These are phyloP conservation scores for Lycia hirtaria DNA, from an alignment of 2,888 invertebrate species.

Conservation along the genomic window DNA sequence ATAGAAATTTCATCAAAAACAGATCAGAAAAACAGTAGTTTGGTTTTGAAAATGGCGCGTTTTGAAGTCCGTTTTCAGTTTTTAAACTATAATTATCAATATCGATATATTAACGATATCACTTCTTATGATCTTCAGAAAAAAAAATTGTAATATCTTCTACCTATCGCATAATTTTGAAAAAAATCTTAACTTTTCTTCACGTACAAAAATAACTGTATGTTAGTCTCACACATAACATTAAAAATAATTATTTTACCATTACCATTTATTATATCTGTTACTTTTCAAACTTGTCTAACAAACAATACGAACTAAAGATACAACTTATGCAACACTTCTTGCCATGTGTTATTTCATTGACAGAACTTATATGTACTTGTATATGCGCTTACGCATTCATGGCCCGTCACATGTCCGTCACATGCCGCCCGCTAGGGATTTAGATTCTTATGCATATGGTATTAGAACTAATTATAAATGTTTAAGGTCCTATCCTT, in stretches of 20 bases:
- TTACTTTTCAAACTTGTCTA: neutral
- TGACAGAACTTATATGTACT: slow-evolving; percentile 32
- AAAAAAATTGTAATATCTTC: too few relatives aligned
- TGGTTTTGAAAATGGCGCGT: too few relatives aligned
- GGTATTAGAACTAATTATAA: slow-evolving; percentile 46
- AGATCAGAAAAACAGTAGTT: too few relatives aligned
- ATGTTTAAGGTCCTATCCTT: slow-evolving; percentile 36
- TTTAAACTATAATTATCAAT: too few relatives aligned
- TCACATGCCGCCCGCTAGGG: slow-evolving; percentile 31
- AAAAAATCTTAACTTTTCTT: too few relatives aligned
- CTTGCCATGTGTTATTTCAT: slow-evolving; percentile 39
- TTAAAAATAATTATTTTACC: neutral
- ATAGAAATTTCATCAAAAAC: too few relatives aligned
- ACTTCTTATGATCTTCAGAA: too few relatives aligned
- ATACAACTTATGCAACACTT: slow-evolving; percentile 12
- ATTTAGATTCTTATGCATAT: slow-evolving; percentile 45
- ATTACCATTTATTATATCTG: neutral
- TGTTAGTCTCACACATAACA: neutral
- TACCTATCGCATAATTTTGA: too few relatives aligned
- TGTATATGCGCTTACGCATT: slow-evolving; percentile 27
- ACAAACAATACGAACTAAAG: slow-evolving; percentile 9
- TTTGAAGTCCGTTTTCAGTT: too few relatives aligned
- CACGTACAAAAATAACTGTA: neutral
- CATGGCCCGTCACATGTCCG: slow-evolving; percentile 34
- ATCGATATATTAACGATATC: too few relatives aligned